phyloP scores from a whole-genome alignment of 2,113 vertebrate species.

The Menidia beryllina region DNA sequence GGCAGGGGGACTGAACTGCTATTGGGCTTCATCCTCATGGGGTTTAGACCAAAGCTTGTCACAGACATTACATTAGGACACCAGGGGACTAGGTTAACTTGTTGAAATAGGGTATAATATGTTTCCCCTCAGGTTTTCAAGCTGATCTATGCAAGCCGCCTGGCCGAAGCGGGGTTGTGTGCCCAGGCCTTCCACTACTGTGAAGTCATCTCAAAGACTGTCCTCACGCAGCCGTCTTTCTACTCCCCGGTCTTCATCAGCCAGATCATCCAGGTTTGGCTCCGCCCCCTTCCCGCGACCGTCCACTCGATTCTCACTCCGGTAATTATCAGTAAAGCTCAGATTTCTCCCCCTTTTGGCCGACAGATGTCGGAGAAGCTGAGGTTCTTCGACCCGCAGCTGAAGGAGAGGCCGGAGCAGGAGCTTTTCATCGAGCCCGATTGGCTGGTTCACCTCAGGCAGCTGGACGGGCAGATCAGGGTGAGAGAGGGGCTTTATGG shows the following conservation, averaged over 20 bases:
- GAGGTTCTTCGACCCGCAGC: slow-evolving; percentile 93
- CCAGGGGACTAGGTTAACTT: no score
- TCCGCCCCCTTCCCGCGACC: background rate
- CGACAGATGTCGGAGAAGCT: slow-evolving; percentile 90
- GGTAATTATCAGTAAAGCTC: no score
- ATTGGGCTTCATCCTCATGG: no score
- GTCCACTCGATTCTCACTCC: no score
- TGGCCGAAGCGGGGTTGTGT: slow-evolving; percentile 92
- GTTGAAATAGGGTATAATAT: no score
- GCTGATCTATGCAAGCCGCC: slow-evolving; percentile 94
- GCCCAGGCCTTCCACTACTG: slow-evolving; percentile 98
- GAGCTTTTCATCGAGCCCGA: slow-evolving; percentile 88
- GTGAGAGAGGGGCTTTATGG: slow-evolving; percentile 67
- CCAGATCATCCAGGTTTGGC: slow-evolving; percentile 89
- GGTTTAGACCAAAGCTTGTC: no score
- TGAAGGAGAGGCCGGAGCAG: slow-evolving; percentile 95
- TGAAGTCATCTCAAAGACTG: slow-evolving; percentile 90
- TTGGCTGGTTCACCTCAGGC: slow-evolving; percentile 88
- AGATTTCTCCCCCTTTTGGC: background rate
- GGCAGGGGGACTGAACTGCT: no score
- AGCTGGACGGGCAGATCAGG: slow-evolving; percentile 88
- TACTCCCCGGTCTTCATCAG: slow-evolving; percentile 89
- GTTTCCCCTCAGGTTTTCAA: slow-evolving; percentile 89
- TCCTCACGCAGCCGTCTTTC: slow-evolving; percentile 84
- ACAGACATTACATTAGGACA: no score